These are phyloP conservation scores for Rhabdophis nuchalis DNA, from an alignment of 2,797 vertebrate species.

Conservation along the genomic window DNA sequence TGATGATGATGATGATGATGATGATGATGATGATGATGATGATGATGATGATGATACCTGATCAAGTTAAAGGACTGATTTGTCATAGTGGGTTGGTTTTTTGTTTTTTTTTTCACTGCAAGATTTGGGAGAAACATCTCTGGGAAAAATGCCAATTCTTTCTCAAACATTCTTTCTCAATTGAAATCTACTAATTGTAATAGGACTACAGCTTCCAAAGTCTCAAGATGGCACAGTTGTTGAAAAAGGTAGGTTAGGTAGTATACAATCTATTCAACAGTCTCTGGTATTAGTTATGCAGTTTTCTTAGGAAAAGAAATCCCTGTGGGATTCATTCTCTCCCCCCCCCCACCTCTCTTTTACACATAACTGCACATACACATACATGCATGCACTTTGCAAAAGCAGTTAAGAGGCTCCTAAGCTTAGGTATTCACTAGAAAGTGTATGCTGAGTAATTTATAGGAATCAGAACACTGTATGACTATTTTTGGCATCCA, in stretches of 20 bases:
- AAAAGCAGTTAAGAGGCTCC: background rate
- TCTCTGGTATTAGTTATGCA: background rate
- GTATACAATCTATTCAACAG: background rate
- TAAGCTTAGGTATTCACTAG: background rate
- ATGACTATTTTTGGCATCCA: constrained; percentile 55
- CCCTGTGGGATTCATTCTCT: background rate
- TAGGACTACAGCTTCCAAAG: background rate
- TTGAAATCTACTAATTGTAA: background rate
- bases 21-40: too few relatives aligned
- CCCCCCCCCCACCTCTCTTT: too few relatives aligned
- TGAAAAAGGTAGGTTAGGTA: background rate
- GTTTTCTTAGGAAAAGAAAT: background rate
- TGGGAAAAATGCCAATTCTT: background rate
- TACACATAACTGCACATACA: background rate
- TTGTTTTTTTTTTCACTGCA: background rate
- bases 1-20: too few relatives aligned
- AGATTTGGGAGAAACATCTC: background rate
- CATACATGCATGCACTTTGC: background rate
- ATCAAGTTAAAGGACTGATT: background rate
- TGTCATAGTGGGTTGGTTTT: background rate
- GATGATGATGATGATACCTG: background rate
- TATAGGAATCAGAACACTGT: constrained; percentile 23
- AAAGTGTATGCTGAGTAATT: constrained; percentile 7
- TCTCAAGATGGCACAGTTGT: background rate
- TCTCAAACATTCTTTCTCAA: background rate